Evolutionary conservation across 2,113 vertebrate species (phyloP).

Genomic region (Mus pahari): DNA sequence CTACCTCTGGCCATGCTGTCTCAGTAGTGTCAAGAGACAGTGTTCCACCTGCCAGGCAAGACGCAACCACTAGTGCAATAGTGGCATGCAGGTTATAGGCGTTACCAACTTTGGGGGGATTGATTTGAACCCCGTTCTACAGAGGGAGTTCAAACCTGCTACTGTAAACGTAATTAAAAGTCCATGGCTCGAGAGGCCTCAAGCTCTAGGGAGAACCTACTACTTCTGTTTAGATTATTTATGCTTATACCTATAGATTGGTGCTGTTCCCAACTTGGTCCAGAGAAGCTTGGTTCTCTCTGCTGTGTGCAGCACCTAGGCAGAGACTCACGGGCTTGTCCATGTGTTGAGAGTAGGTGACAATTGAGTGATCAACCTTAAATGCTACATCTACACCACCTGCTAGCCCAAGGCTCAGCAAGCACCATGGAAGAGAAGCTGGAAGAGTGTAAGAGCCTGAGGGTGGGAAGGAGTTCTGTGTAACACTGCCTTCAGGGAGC

Average conservation of each 20-base stretch:
- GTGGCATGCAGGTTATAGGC: background rate
- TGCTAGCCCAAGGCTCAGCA: background rate
- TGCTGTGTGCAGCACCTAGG: background rate
- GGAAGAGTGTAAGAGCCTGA: background rate
- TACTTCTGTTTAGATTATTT: background rate
- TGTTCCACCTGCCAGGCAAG: background rate
- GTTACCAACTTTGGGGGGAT: background rate
- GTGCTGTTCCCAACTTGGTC: too few species aligned
- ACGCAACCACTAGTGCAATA: background rate
- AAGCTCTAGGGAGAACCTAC: background rate
- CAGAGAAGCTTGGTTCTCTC: background rate
- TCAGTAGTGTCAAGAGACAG: slow-evolving; percentile 78
- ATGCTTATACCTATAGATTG: background rate
- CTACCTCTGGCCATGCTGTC: background rate
- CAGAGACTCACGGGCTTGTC: background rate
- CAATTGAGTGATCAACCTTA: background rate
- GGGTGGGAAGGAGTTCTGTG: background rate
- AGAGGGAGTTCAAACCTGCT: background rate
- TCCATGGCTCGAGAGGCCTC: background rate
- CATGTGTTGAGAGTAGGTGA: background rate
- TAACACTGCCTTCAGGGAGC: background rate
- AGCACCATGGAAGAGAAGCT: background rate
- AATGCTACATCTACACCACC: background rate
- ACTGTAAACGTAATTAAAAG: background rate
- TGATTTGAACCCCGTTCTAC: background rate